Conservation (phyloP, 2,888 invertebrate genomes). For the Torymus auratus region DNA sequence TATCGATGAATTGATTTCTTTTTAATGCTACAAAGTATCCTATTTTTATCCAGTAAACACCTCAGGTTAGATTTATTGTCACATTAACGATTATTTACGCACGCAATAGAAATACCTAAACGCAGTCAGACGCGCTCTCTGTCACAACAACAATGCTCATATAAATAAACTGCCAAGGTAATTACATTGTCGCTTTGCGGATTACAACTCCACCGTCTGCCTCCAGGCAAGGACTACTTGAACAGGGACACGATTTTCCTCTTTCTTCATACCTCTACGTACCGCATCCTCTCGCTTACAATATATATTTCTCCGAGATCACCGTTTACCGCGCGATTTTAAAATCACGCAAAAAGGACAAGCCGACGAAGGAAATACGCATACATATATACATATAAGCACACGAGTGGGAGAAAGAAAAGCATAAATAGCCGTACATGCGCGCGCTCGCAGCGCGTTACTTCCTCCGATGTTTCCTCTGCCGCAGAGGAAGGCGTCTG, state of each 20-base stretch:
- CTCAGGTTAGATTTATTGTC: no score
- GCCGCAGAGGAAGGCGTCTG: constrained; percentile 55
- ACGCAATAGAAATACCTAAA: background rate
- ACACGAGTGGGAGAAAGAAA: constrained; percentile 23
- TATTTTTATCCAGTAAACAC: no score
- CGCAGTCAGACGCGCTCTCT: background rate
- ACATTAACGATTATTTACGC: background rate
- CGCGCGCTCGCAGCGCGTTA: constrained; percentile 9
- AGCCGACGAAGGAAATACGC: constrained; percentile 2
- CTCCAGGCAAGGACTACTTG: constrained; percentile 10
- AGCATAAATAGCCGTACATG: constrained; percentile 40
- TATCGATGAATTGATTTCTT: no score
- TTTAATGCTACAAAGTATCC: no score
- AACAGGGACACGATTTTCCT: background rate
- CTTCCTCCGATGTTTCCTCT: constrained; percentile 44
- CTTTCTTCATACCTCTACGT: constrained; percentile 2
- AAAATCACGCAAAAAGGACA: constrained; percentile 12
- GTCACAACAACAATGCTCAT: constrained; percentile 5
- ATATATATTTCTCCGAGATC: no score
- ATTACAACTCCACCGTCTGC: background rate
- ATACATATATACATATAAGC: background rate
- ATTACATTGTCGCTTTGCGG: background rate
- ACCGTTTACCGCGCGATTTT: background rate
- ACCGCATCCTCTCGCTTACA: no score
- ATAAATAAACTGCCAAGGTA: constrained; percentile 30